These are phyloP conservation scores for Reticulitermes lucifugus DNA, from an alignment of 2,888 invertebrate genomes.

Conservation along the genomic window DNA sequence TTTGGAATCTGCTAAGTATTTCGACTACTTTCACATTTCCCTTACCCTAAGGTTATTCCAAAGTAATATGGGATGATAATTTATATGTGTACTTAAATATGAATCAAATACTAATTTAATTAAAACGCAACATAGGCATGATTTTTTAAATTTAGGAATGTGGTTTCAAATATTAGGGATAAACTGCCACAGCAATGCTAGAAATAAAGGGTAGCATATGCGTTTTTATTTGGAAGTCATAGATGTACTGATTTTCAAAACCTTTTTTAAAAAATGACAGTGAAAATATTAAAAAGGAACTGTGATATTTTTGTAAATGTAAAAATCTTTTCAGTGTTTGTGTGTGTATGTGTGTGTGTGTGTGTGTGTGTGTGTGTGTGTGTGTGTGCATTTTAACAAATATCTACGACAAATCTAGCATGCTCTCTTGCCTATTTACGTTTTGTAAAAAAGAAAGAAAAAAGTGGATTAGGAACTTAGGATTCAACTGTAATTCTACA, in stretches of 20 bases:
- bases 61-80: not conserved
- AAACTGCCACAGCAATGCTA: not conserved
- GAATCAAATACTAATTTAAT: not conserved
- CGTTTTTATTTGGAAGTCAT: constrained; percentile 29
- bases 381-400: constrained; percentile 33
- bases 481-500: constrained; percentile 11
- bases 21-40: not conserved
- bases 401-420: constrained; percentile 35
- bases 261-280: constrained; percentile 22
- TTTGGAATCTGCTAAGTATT: not conserved
- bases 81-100: not conserved
- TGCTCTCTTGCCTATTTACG: constrained; percentile 37
- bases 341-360: constrained; percentile 31
- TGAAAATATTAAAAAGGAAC: constrained; percentile 45
- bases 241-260: constrained; percentile 30
- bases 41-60: not conserved
- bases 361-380: constrained; percentile 13
- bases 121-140: not conserved
- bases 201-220: constrained; percentile 19
- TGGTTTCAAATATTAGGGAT: constrained; percentile 18
- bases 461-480: constrained; percentile 22
- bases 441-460: constrained; percentile 29
- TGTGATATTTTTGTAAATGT: constrained; percentile 52
- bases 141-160: not conserved
- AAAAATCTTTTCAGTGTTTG: constrained; percentile 43